Evolutionary conservation across 2,113 vertebrate species (phyloP).

Genomic region (Notothenia rossii): DNA sequence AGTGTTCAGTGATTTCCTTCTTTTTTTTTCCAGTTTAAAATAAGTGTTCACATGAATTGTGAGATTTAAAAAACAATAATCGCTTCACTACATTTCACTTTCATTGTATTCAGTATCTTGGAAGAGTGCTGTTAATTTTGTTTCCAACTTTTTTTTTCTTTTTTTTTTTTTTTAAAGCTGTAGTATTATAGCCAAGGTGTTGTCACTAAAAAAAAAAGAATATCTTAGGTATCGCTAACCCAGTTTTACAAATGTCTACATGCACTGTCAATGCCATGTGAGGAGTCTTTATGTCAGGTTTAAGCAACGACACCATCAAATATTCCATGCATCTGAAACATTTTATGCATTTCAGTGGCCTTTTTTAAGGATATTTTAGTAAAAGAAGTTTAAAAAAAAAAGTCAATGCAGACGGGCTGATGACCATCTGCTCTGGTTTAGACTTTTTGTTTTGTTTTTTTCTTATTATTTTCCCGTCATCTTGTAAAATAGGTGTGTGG

Average conservation of each 20-base stretch:
- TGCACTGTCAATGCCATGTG: slow-evolving; percentile 93
- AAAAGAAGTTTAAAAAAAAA: slow-evolving; percentile 54
- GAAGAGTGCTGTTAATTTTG: slow-evolving; percentile 89
- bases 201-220: slow-evolving; percentile 81
- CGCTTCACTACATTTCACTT: slow-evolving; percentile 96
- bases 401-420: slow-evolving; percentile 78
- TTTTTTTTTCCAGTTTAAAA: slow-evolving; percentile 83
- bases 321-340: slow-evolving; percentile 83
- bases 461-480: slow-evolving; percentile 65
- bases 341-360: slow-evolving; percentile 99
- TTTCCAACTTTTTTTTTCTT: slow-evolving; percentile 46
- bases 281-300: slow-evolving; percentile 86
- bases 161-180: slow-evolving; percentile 79
- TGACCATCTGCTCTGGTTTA: slow-evolving; percentile 74
- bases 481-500: slow-evolving; percentile 87
- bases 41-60: slow-evolving; percentile 87
- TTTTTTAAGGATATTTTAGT: slow-evolving; percentile 90
- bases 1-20: slow-evolving; percentile 76
- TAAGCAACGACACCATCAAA: slow-evolving; percentile 82
- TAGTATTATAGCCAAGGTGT: slow-evolving; percentile 92
- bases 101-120: slow-evolving; percentile 87
- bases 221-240: slow-evolving; percentile 84
- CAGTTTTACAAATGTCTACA: slow-evolving; percentile 86
- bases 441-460: slow-evolving; percentile 44
- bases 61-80: slow-evolving; percentile 82